These are phyloP conservation scores for Beris morrisii DNA, from an alignment of 2,888 invertebrate species.

Conservation along the genomic window DNA sequence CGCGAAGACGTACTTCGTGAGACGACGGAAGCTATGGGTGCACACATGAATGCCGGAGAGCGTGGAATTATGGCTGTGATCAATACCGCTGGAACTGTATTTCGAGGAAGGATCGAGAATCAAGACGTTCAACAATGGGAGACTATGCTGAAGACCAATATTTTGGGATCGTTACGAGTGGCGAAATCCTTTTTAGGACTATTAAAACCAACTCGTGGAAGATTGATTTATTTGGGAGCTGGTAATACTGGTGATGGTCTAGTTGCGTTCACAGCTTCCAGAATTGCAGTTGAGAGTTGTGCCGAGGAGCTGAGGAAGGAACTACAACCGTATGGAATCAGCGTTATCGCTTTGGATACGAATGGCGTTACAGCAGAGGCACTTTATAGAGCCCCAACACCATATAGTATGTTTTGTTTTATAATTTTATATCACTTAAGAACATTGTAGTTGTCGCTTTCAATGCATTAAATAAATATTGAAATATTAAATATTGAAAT, in stretches of 20 bases:
- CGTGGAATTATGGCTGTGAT: slow-evolving; percentile 80
- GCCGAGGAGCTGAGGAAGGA: slow-evolving; percentile 72
- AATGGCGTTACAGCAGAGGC: slow-evolving; percentile 67
- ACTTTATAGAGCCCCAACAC: slow-evolving; percentile 67
- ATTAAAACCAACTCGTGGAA: slow-evolving; percentile 65
- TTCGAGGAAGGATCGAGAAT: slow-evolving; percentile 68
- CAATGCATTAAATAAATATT: no score
- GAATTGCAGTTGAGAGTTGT: slow-evolving; percentile 80
- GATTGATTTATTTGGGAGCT: slow-evolving; percentile 68
- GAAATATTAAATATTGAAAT: no score
- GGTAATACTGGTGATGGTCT: slow-evolving; percentile 58
- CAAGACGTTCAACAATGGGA: slow-evolving; percentile 68
- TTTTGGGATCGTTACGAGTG: slow-evolving; percentile 72
- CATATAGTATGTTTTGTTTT: slow-evolving; percentile 54
- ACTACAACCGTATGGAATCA: slow-evolving; percentile 69
- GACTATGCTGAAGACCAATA: slow-evolving; percentile 68
- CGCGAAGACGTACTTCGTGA: slow-evolving; percentile 79
- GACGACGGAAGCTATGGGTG: slow-evolving; percentile 75
- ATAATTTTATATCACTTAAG: neutral
- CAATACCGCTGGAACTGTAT: slow-evolving; percentile 78
- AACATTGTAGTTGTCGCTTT: no score
- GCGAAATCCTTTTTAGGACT: slow-evolving; percentile 76
- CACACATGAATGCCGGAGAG: slow-evolving; percentile 80
- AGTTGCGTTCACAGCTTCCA: slow-evolving; percentile 63
- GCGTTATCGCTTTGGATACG: slow-evolving; percentile 75